phyloP scores from a whole-genome alignment of 2,797 vertebrate genomes.

The Sebastes trivittatus region DNA sequence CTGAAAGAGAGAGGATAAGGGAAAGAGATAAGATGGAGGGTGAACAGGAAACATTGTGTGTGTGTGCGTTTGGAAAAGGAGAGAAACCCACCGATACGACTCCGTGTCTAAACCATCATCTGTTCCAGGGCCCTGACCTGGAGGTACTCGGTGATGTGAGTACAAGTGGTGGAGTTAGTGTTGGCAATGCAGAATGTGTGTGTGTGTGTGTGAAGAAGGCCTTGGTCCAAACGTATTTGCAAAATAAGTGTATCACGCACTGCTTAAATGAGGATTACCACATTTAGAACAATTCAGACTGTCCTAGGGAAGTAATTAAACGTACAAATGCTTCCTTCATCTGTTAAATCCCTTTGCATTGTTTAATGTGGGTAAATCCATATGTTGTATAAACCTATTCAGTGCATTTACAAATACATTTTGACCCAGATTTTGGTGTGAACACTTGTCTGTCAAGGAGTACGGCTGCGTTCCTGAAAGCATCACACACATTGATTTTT shows the following conservation, averaged over 20 bases:
- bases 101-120: conserved; percentile 75
- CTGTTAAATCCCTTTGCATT: conserved; percentile 1
- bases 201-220: conserved; percentile 37
- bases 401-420: conserved; percentile 43
- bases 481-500: conserved; percentile 46
- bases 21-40: neutral
- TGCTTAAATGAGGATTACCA: neutral
- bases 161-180: conserved; percentile 69
- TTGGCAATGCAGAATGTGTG: conserved; percentile 56
- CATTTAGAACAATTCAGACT: conserved; percentile 9
- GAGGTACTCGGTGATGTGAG: conserved; percentile 87
- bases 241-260: neutral
- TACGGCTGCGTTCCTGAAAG: conserved; percentile 29
- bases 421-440: conserved; percentile 46
- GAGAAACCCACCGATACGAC: conserved; percentile 29
- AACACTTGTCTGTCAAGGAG: conserved; percentile 31
- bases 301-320: neutral
- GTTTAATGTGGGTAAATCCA: neutral
- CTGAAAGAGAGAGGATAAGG: neutral
- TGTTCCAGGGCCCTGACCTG: conserved; percentile 87
- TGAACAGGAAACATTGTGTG: conserved; percentile 15
- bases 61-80: neutral
- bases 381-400: neutral
- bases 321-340: neutral
- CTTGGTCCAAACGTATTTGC: conserved; percentile 53